Conservation (phyloP, 2,888 invertebrate species). For the Spialia ferax region DNA sequence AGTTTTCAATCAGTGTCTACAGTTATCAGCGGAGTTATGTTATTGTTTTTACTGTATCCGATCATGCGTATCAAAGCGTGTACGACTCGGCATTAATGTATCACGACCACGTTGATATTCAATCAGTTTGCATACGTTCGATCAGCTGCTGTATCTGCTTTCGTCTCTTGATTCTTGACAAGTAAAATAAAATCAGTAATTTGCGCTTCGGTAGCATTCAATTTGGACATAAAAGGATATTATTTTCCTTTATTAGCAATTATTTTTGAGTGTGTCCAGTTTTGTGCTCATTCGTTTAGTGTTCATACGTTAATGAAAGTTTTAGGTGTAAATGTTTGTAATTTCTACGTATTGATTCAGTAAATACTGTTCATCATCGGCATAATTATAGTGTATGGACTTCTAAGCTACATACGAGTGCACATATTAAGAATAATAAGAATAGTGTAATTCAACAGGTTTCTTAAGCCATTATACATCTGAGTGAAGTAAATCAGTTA, state of each 20-base stretch:
- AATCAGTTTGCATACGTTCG: conserved; percentile 17
- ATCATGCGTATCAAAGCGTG: conserved; percentile 26
- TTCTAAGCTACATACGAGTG: neutral
- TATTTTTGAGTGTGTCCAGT: neutral
- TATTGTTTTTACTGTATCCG: conserved; percentile 33
- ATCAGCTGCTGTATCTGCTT: neutral
- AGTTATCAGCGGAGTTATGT: conserved; percentile 7
- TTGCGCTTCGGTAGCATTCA: neutral
- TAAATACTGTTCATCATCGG: neutral
- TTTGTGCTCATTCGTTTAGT: neutral
- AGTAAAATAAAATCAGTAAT: neutral
- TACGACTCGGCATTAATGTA: conserved; percentile 6
- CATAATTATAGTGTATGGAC: neutral
- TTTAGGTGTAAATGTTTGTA: neutral
- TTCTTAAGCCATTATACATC: neutral
- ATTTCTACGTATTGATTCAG: neutral
- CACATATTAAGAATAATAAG: too few species aligned
- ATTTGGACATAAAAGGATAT: neutral
- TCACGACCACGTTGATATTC: conserved; percentile 20
- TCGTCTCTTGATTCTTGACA: conserved; percentile 4
- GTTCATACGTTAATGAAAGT: neutral
- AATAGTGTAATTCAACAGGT: neutral
- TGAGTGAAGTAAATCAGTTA: neutral
- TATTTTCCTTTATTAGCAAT: neutral
- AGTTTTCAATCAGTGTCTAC: conserved; percentile 9